phyloP scores from a whole-genome alignment of 2,888 invertebrate genomes.

The Drosophila nigricruria region DNA sequence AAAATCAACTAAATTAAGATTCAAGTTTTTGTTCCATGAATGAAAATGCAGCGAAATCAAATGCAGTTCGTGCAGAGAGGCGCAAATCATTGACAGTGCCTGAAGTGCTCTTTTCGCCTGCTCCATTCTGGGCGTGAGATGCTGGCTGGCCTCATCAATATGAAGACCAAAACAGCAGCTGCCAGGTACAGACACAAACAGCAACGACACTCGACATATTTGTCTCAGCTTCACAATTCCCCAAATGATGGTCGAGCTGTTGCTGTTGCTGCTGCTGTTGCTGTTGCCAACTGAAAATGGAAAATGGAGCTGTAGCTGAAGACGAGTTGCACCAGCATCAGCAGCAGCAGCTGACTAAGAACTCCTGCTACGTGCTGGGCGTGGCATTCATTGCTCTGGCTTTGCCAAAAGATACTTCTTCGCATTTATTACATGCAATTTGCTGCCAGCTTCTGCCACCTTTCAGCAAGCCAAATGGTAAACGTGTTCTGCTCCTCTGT shows the following conservation, averaged over 20 bases:
- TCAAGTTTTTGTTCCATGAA: conserved; percentile 1
- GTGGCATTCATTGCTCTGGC: conserved; percentile 38
- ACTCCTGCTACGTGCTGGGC: conserved; percentile 50
- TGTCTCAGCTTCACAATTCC: conserved; percentile 69
- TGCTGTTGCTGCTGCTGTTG: neutral
- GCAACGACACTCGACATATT: conserved; percentile 60
- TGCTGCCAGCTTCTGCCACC: conserved; percentile 37
- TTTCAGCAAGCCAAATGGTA: conserved; percentile 3
- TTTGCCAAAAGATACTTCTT: conserved; percentile 62
- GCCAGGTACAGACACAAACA: conserved; percentile 6
- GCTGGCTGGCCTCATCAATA: conserved; percentile 66
- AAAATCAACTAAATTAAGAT: conserved; percentile 50
- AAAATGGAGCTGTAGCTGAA: conserved; percentile 3
- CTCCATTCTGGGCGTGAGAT: conserved; percentile 43
- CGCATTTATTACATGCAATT: conserved; percentile 68
- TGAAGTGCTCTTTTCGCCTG: conserved; percentile 30
- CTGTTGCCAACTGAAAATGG: conserved; percentile 11
- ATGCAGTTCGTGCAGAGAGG: conserved; percentile 36
- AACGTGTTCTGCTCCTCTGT: conserved; percentile 35
- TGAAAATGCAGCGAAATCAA: conserved; percentile 65
- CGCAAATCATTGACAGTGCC: conserved; percentile 48
- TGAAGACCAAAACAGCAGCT: conserved; percentile 33
- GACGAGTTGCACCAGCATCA: neutral
- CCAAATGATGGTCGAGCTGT: conserved; percentile 49
- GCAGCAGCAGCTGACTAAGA: conserved; percentile 5